Conservation (phyloP, 2,797 vertebrate species). For the Microctenopoma lineatum region DNA sequence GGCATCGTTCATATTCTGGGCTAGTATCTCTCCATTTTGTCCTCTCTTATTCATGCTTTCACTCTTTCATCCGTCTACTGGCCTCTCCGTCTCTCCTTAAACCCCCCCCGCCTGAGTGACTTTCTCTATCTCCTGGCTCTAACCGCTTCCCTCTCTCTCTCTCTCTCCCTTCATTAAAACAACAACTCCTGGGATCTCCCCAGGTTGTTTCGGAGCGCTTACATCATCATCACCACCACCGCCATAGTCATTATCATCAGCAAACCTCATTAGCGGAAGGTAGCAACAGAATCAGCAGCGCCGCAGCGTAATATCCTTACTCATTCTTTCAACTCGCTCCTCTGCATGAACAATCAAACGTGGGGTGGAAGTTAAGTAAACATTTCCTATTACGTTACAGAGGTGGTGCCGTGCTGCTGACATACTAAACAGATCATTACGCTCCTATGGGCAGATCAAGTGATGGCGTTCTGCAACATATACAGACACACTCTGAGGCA, state of each 20-base stretch:
- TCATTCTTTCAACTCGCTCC: conserved; percentile 47
- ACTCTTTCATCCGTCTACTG: conserved; percentile 50
- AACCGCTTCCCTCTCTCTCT: conserved; percentile 30
- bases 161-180: conserved; percentile 62
- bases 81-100: conserved; percentile 34
- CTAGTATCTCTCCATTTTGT: conserved; percentile 52
- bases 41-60: conserved; percentile 57
- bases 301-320: conserved; percentile 36
- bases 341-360: conserved; percentile 54
- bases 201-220: conserved; percentile 78
- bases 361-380: conserved; percentile 56
- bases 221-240: conserved; percentile 75
- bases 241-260: conserved; percentile 68
- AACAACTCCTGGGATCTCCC: conserved; percentile 73
- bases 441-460: conserved; percentile 58
- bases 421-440: conserved; percentile 66
- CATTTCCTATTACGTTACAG: conserved; percentile 62
- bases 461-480: conserved; percentile 47
- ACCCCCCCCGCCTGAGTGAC: conserved; percentile 9
- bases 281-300: conserved; percentile 50
- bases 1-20: conserved; percentile 65
- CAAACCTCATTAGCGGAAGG: conserved; percentile 68
- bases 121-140: conserved; percentile 24
- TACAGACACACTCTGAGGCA: conserved; percentile 24
- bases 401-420: conserved; percentile 53